phyloP scores from a whole-genome alignment of 2,888 invertebrate genomes.

The Rosalia funebris region DNA sequence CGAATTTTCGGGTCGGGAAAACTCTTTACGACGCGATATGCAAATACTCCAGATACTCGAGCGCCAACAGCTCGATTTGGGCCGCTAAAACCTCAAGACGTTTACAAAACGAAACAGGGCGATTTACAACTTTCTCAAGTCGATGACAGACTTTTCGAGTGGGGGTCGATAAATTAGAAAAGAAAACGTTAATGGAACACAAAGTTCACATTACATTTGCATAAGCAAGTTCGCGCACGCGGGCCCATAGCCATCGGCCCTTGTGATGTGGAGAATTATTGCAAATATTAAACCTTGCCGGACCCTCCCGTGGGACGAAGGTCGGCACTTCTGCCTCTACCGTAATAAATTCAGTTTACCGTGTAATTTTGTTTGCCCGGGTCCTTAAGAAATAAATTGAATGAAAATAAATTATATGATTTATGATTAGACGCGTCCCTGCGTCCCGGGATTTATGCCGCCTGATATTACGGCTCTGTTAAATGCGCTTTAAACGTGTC shows the following conservation, averaged over 20 bases:
- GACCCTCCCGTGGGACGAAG: conserved; percentile 31
- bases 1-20: too few species aligned
- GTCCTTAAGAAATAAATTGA: conserved; percentile 40
- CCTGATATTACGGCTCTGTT: not conserved
- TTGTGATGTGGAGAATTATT: conserved; percentile 43
- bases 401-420: conserved; percentile 40
- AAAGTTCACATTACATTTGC: conserved; percentile 40
- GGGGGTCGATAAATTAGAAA: conserved; percentile 13
- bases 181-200: conserved; percentile 28
- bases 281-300: conserved; percentile 45
- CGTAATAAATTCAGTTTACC: conserved; percentile 46
- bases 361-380: conserved; percentile 45
- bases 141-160: not conserved
- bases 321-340: conserved; percentile 33
- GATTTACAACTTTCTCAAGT: not conserved
- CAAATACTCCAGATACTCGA: too few species aligned
- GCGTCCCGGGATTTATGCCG: not conserved
- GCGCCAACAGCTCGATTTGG: too few species aligned
- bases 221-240: conserved; percentile 37
- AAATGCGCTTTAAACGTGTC: too few species aligned
- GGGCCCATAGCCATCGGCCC: conserved; percentile 44
- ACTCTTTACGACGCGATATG: too few species aligned
- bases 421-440: conserved; percentile 24
- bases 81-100: too few species aligned
- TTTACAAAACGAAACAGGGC: not conserved